These are phyloP conservation scores for Sialis fuliginosa DNA, from an alignment of 2,888 invertebrate genomes.

Conservation along the genomic window DNA sequence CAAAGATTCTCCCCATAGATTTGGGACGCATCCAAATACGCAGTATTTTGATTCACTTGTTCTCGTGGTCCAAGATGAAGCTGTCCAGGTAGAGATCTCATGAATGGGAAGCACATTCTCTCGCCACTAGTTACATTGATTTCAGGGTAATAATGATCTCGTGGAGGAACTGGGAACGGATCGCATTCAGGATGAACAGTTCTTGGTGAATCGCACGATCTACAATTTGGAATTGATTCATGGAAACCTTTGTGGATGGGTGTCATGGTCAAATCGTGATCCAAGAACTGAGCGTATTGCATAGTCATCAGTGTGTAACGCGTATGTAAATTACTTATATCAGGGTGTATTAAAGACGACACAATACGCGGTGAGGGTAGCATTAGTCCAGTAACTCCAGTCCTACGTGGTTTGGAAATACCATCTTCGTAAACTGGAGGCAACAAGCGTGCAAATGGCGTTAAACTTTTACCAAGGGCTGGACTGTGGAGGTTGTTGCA, in stretches of 20 bases:
- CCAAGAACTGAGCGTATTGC: slow-evolving; percentile 89
- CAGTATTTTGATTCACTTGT: slow-evolving; percentile 87
- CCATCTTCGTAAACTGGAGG: slow-evolving; percentile 81
- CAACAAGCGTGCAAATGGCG: slow-evolving; percentile 66
- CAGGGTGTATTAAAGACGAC: slow-evolving; percentile 78
- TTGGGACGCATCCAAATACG: slow-evolving; percentile 72
- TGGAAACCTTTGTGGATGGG: slow-evolving; percentile 82
- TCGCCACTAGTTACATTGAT: slow-evolving; percentile 69
- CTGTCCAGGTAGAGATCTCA: slow-evolving; percentile 85
- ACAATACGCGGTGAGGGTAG: slow-evolving; percentile 75
- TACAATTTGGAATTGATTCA: slow-evolving; percentile 78
- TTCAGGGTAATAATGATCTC: slow-evolving; percentile 81
- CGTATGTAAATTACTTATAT: slow-evolving; percentile 75
- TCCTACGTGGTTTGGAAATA: slow-evolving; percentile 59
- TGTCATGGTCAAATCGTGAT: slow-evolving; percentile 89
- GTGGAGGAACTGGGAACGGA: slow-evolving; percentile 76
- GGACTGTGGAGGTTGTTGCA: slow-evolving; percentile 80
- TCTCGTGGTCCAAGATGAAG: slow-evolving; percentile 75
- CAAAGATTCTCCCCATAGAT: slow-evolving; percentile 83
- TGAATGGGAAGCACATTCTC: slow-evolving; percentile 81
- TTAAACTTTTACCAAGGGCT: slow-evolving; percentile 63
- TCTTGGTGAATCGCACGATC: slow-evolving; percentile 70
- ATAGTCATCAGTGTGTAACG: slow-evolving; percentile 83
- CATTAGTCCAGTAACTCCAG: slow-evolving; percentile 54
- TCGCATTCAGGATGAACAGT: slow-evolving; percentile 88